phyloP scores from a whole-genome alignment of 2,797 vertebrate species.

The Gymnoscopelus braueri region DNA sequence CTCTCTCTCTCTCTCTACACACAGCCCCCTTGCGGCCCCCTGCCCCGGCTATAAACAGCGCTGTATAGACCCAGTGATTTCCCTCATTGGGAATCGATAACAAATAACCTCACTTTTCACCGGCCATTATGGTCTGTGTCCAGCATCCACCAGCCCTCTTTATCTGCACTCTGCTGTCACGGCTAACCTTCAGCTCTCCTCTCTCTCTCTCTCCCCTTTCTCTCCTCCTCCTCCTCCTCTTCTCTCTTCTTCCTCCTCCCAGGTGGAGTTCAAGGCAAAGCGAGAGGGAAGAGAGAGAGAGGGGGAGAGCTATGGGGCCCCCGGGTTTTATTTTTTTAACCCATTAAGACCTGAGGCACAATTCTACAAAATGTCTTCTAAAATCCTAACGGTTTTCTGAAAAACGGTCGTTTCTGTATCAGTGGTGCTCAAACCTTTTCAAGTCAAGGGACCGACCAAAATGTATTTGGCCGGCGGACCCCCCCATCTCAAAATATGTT shows the following conservation, averaged over 20 bases:
- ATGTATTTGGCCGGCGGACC: no score
- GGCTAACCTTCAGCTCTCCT: constrained; percentile 77
- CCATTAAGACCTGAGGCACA: no score
- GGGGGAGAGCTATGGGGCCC: background rate
- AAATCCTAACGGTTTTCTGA: no score
- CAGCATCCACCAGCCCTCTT: constrained; percentile 66
- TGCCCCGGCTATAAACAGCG: constrained; percentile 69
- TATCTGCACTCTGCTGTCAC: constrained; percentile 69
- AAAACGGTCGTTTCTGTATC: no score
- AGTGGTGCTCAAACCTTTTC: no score
- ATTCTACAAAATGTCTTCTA: no score
- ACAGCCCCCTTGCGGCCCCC: background rate
- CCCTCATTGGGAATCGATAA: constrained; percentile 85
- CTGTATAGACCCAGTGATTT: constrained; percentile 78
- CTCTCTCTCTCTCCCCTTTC: background rate
- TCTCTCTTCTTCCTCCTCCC: constrained; percentile 43
- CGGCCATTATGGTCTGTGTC: constrained; percentile 78
- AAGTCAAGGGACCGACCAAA: no score
- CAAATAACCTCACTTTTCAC: constrained; percentile 85
- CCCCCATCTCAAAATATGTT: no score
- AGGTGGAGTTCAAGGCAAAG: constrained; percentile 66
- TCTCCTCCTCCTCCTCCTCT: constrained; percentile 40
- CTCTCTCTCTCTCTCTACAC: background rate
- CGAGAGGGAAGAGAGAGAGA: background rate
- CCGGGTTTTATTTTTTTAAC: no score